Base-by-base conservation (phyloP, 2,113 vertebrate species). In the Alces alces region DNA sequence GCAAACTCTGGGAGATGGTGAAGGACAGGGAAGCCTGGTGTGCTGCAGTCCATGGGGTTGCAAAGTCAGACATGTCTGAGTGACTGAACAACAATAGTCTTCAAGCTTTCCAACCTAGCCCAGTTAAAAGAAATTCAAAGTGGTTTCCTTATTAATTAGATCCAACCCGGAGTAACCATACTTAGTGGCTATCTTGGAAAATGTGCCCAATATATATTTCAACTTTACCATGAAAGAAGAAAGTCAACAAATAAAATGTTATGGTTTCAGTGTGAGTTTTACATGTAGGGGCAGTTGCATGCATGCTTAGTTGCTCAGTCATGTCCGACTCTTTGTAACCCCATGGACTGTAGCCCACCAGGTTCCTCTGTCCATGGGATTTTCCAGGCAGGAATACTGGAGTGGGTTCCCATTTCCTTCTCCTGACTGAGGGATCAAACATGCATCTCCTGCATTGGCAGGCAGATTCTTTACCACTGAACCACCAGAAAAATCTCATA, bases 191-290 rank as follows among this genome's bases (percentile, higher is more conserved):
- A 84, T 82, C 87, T 89, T 93, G 54, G 78, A 96, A 89, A 96
- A 50, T 60, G 19, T 86, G 50, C 27, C 28, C 23, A 85, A 93
- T 6, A 4, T 70, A 39, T 84, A 57, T 61, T 96, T 95, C 79
- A 89, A 89, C 10, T 16, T 86, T 84, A 79, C 33, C 82, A 52
- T 88, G 30, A 30, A 30, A 86, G 33, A 82, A 78, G 21, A 60
- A 91, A 87, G 73, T 73, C 61, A 93, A 50, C 33, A 57, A 96
- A 95, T 86, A 33, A 96, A 93, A 83, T 79, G 6, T 36, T 95
- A 70, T 12, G 3, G 30, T 55, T 91, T 92, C 58, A 85, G 8
- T 55, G 36, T 36, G 55, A 61, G 64, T 86, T 97, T 78, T 91
- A 89, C 19, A 15, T 79, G 93, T 91, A 25, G 27, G 16, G 30